A percentile compares a stretch with the other conserved stretches of the same genome.
These are phyloP conservation scores for Neodontobutis hainanensis DNA, from an alignment of 2,113 vertebrate genomes.

Conservation along the genomic window DNA sequence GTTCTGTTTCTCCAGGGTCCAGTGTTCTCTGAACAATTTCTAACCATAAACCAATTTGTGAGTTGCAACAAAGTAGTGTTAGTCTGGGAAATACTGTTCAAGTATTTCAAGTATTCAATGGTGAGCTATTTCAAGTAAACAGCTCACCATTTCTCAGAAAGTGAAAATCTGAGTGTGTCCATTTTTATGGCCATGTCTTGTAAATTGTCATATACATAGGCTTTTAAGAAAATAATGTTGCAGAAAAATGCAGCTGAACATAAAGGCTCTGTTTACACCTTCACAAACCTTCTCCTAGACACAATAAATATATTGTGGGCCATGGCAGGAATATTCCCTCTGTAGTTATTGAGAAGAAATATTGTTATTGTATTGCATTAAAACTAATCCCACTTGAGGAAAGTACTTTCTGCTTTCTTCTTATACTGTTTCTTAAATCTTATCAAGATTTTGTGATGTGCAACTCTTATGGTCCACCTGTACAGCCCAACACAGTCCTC, in stretches of 20 bases:
- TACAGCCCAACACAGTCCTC: constrained; percentile 15
- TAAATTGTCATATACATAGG: neutral
- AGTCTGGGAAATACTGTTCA: constrained; percentile 6
- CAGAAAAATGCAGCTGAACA: neutral
- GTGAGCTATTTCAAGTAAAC: too few species aligned
- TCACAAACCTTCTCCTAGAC: neutral
- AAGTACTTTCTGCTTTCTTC: too few species aligned
- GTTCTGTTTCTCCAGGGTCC: neutral
- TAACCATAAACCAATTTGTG: constrained; percentile 15
- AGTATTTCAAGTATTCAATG: too few species aligned
- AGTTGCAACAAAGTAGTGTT: constrained; percentile 28
- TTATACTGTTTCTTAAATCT: too few species aligned
- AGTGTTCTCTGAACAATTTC: constrained; percentile 6
- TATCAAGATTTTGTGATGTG: neutral
- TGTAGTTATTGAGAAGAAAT: neutral
- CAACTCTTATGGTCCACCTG: constrained; percentile 40
- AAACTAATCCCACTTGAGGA: too few species aligned
- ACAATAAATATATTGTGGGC: too few species aligned
- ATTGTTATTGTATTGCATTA: too few species aligned
- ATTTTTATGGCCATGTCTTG: constrained; percentile 2
- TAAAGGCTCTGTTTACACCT: neutral
- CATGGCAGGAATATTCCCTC: too few species aligned
- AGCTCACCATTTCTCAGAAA: neutral
- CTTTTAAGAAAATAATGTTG: too few species aligned
- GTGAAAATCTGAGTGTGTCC: constrained; percentile 4